These are phyloP conservation scores for Vanessa atalanta DNA, from an alignment of 1,140 invertebrate species.

Conservation along the genomic window DNA sequence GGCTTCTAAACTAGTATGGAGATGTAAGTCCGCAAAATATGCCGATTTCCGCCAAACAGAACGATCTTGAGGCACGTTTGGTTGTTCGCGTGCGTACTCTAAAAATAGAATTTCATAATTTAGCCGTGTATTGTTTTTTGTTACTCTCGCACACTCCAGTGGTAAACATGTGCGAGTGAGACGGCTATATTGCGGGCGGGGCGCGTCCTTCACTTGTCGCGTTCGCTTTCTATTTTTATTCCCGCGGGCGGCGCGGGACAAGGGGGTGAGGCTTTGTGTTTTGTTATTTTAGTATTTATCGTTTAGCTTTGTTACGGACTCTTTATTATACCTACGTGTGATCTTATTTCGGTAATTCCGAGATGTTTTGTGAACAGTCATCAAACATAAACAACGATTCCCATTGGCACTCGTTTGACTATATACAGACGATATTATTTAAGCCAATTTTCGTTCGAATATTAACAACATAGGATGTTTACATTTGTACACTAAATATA, in stretches of 20 bases:
- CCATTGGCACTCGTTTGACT: neutral
- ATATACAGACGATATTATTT: neutral
- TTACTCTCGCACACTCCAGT: constrained; percentile 32
- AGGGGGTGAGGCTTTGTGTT: constrained; percentile 43
- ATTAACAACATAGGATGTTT: too few species aligned
- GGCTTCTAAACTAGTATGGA: neutral
- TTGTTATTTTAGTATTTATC: constrained; percentile 40
- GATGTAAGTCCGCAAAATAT: neutral
- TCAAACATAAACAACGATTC: neutral
- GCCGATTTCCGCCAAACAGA: neutral
- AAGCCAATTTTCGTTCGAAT: neutral
- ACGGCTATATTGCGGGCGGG: constrained; percentile 42
- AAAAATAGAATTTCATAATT: constrained; percentile 12
- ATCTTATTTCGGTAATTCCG: neutral
- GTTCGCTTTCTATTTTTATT: constrained; percentile 62
- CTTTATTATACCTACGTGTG: constrained; percentile 7
- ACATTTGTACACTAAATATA: too few species aligned
- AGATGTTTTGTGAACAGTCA: neutral
- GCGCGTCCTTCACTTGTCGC: constrained; percentile 72
- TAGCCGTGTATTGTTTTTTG: constrained; percentile 42
- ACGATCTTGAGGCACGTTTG: constrained; percentile 2
- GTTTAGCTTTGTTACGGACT: constrained; percentile 1
- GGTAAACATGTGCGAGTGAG: constrained; percentile 37
- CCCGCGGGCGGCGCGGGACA: constrained; percentile 39
- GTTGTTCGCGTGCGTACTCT: constrained; percentile 7